Evolutionary conservation across 2,797 vertebrate species (phyloP), one percentile per base, ranked within the genome.

Genomic region (Odontamblyopus lacepedii): DNA sequence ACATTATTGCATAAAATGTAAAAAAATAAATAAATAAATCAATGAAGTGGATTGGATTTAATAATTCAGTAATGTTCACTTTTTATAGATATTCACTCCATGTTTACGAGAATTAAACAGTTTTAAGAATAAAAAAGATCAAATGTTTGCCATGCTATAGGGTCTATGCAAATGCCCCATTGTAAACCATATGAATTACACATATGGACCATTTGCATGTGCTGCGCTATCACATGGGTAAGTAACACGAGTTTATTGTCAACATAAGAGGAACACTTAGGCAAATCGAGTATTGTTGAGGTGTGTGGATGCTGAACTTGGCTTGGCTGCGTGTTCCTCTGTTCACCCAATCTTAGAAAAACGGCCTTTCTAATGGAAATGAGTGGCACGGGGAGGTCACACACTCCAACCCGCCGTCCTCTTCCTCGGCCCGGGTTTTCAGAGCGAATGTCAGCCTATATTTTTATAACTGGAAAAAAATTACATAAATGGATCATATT

Each of bases 291-390:
- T 71, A 70, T 80, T 6, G 32, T 67, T 35, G 71, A 72, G 69
- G 56, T 65, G 68, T 27, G 41, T 63, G 65, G 66, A 78, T 56
- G 27, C 16, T 72, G 84, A 72, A 72, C 73, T 81, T 78, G 56
- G 62, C 67, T 50, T 60, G 48, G 32, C 64, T 38, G 56, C 23
- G 32, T 41, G 23, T 51, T 61, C 63, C 59, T 73, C 78, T 77
- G 67, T 76, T 77, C 69, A 73, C 60, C 16, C 41, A 38, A 56
- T 64, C 63, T 81, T 83, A 72, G 73, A 82, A 74, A 82, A 87
- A 77, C 32, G 57, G 74, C 72, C 74, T 88, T 92, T 93, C 70
- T 87, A 32, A 92, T 92, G 90, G 69, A 87, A 91, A 93, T 88
- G 59, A 89, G 77, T 12, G 62, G 60, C 67, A 69, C 61, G 27